Conservation (phyloP, 1,140 invertebrate species). For the Zaprionus tsacasi region DNA sequence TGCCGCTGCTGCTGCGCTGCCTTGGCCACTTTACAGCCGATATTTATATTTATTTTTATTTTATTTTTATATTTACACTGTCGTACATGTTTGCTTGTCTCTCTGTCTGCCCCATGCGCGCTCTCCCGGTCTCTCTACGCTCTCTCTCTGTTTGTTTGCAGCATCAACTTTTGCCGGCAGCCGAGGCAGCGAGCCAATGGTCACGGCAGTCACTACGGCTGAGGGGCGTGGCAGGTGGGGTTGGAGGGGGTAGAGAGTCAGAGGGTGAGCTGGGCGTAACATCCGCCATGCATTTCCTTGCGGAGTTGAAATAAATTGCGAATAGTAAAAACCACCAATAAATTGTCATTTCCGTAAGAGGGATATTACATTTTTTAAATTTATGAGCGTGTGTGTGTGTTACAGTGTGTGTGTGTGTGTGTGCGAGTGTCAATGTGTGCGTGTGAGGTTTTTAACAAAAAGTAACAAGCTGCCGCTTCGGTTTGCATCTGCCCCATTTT, state of each 20-base stretch:
- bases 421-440: slow-evolving; percentile 5
- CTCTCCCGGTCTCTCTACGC: slow-evolving; percentile 28
- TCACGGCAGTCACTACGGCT: slow-evolving; percentile 18
- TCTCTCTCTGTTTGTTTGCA: slow-evolving; percentile 67
- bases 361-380: slow-evolving; percentile 83
- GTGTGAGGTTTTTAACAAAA: slow-evolving; percentile 35
- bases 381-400: slow-evolving; percentile 66
- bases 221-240: slow-evolving; percentile 12
- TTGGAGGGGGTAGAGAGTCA: slow-evolving; percentile 4
- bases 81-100: slow-evolving; percentile 56
- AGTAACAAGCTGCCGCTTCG: slow-evolving; percentile 47
- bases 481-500: slow-evolving; percentile 63
- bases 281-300: slow-evolving; percentile 83
- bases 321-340: slow-evolving; percentile 84
- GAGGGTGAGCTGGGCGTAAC: slow-evolving; percentile 55
- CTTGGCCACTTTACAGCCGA: slow-evolving; percentile 74
- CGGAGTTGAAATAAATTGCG: slow-evolving; percentile 83
- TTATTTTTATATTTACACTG: slow-evolving; percentile 81
- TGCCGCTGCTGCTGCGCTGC: neutral
- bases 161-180: slow-evolving; percentile 64
- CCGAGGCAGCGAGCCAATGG: slow-evolving; percentile 18
- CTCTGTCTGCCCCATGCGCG: neutral
- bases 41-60: slow-evolving; percentile 82
- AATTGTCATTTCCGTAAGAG: slow-evolving; percentile 84
- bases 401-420: neutral